These are phyloP conservation scores for Tokudaia tokunoshimensis DNA, from an alignment of 2,797 vertebrate species.

Conservation along the genomic window DNA sequence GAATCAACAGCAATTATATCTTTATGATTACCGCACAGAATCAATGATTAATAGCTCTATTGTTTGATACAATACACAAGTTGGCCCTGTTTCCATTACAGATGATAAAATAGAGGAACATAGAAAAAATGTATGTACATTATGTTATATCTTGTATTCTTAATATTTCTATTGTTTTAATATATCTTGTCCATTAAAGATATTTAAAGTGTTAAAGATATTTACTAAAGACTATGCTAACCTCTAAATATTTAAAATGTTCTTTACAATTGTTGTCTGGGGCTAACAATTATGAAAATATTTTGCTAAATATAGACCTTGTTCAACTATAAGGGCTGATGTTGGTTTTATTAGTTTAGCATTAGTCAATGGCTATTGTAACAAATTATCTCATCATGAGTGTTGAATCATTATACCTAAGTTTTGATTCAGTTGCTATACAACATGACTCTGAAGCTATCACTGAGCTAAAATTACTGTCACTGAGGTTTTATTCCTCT, in stretches of 20 bases:
- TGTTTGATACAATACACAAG: not conserved
- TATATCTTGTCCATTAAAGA: not conserved
- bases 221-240: not conserved
- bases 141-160: not conserved
- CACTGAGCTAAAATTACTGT: not conserved
- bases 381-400: not conserved
- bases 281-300: not conserved
- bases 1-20: not conserved
- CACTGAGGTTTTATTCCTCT: not conserved
- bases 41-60: not conserved
- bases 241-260: not conserved
- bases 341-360: not conserved
- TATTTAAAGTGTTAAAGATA: not conserved
- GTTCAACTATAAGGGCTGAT: not conserved
- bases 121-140: not conserved
- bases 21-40: not conserved
- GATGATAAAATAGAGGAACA: not conserved
- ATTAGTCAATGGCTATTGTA: not conserved
- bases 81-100: not conserved
- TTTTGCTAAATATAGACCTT: not conserved
- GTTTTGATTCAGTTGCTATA: not conserved
- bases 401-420: not conserved
- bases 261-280: not conserved
- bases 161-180: not conserved
- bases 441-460: not conserved